phyloP scores from a whole-genome alignment of 2,797 vertebrate genomes.

The Kryptopterus vitreolus region DNA sequence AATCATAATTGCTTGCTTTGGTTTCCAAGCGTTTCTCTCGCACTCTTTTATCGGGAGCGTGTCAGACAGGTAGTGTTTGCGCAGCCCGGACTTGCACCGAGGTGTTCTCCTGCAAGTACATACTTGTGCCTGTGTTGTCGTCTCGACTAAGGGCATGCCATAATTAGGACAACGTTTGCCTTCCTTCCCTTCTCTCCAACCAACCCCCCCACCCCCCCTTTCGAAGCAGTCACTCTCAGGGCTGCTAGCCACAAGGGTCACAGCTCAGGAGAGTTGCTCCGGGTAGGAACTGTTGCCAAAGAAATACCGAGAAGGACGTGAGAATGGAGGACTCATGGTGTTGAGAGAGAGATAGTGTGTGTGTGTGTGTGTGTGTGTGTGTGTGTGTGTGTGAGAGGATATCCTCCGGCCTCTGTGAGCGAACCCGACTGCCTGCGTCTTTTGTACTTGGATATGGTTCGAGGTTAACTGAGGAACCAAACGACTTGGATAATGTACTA shows the following conservation, averaged over 20 bases:
- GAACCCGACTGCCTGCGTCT: slow-evolving; percentile 1
- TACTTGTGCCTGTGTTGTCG: slow-evolving; percentile 73
- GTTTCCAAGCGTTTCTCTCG: background rate
- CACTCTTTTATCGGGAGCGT: slow-evolving; percentile 18
- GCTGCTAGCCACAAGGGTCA: slow-evolving; percentile 50
- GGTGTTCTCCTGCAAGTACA: slow-evolving; percentile 72
- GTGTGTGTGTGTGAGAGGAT: slow-evolving; percentile 25
- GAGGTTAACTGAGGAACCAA: slow-evolving; percentile 12
- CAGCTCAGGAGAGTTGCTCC: slow-evolving; percentile 33
- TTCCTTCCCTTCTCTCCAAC: slow-evolving; percentile 72
- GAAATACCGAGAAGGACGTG: slow-evolving; percentile 29
- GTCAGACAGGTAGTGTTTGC: slow-evolving; percentile 70
- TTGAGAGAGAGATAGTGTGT: slow-evolving; percentile 12
- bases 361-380: too few species aligned
- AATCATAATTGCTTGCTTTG: background rate
- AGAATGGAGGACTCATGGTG: slow-evolving; percentile 13
- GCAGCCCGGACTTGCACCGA: slow-evolving; percentile 69
- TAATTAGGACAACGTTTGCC: slow-evolving; percentile 76
- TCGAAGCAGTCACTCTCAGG: slow-evolving; percentile 57
- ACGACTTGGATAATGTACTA: slow-evolving; percentile 69
- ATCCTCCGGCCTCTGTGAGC: slow-evolving; percentile 2
- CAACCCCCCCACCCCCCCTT: too few species aligned
- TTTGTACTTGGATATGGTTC: slow-evolving; percentile 16
- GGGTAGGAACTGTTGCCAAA: slow-evolving; percentile 16
- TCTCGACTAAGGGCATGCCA: slow-evolving; percentile 75